Conservation (phyloP, 1,140 invertebrate genomes). For the Aphelenchoides fujianensis region DNA sequence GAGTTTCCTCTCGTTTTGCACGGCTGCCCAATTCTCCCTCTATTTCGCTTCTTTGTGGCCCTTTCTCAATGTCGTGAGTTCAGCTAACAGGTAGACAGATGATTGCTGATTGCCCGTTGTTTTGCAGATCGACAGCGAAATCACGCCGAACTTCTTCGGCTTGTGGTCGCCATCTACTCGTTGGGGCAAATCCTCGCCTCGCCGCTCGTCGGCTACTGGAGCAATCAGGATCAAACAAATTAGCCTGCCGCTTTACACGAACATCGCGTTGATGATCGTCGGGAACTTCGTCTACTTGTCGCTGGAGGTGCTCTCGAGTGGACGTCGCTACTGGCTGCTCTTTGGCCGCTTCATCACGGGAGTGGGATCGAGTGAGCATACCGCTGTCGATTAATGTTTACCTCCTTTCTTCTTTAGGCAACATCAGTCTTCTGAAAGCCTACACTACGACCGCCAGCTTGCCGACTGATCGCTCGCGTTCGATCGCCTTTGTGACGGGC, state of each 20-base stretch:
- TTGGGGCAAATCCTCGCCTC: conserved; percentile 64
- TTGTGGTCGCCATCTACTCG: conserved; percentile 64
- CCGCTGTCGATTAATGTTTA: neutral
- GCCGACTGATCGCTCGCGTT: conserved; percentile 60
- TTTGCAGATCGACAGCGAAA: conserved; percentile 62
- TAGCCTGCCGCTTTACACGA: conserved; percentile 62
- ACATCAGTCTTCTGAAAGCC: conserved; percentile 63
- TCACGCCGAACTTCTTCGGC: conserved; percentile 62
- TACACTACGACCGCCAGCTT: conserved; percentile 63
- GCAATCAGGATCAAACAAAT: conserved; percentile 55
- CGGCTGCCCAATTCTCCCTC: conserved; percentile 4
- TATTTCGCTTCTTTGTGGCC: conserved; percentile 18
- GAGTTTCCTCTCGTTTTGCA: conserved; percentile 8
- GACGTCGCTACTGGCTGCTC: conserved; percentile 35
- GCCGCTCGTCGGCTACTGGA: conserved; percentile 64
- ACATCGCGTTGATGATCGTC: conserved; percentile 61
- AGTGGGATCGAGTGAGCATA: conserved; percentile 22
- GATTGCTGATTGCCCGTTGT: neutral
- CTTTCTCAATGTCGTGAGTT: conserved; percentile 20
- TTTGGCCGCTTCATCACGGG: conserved; percentile 34
- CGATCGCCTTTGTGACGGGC: conserved; percentile 64
- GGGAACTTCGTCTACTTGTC: conserved; percentile 64
- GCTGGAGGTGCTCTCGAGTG: conserved; percentile 49
- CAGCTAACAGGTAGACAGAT: too few relatives aligned
- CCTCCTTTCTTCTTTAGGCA: conserved; percentile 31